Evolutionary conservation across 2,797 vertebrate species (phyloP), one percentile per base, ranked within the genome.

Genomic region (Platyrinchus mystaceus): DNA sequence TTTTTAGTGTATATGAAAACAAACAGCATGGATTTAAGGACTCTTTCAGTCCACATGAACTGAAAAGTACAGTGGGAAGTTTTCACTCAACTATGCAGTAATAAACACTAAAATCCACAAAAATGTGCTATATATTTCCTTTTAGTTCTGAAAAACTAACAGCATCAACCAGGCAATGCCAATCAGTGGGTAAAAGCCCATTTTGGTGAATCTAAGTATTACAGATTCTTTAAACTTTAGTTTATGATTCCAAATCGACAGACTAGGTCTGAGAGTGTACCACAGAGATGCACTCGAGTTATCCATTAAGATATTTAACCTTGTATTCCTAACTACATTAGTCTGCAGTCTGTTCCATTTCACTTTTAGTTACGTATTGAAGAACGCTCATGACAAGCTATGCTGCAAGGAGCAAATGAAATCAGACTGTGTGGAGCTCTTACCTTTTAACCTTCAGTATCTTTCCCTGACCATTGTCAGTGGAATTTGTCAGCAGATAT

Each of bases 201-300:
- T 80, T 88, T 58, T 62, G 46, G 27, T 34, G 21, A 80, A 69
- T 10, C 22, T n/a, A 76, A 73, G 6, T 23, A 32, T 63, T 27
- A 58, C 1, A 81, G 50, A 66, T 19, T 49, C 24, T 78, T 63
- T 34, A 53, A 73, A 44, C 8, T 32, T 74, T 9, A 49, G 36
- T 30, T 89, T 66, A 73, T 9, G 41, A 63, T 60, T 60, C 19
- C 39, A 37, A 81, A 87, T 3, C 11, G 56, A 39, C 9, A 52
- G 49, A 52, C 4, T 15, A 67, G 23, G 50, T 50, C 22, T 70
- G 73, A 50, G 44, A 43, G 20, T 2, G 6, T 19, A 77, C 44
- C 24, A 66, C 0, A 3, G 71, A 58, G 37, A 50, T 1, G 4
- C 26, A 30, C 27, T 14, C 0, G 7, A 44, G 28, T 62, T 69